A percentile compares a stretch with the other conserved stretches of the same genome.
These are phyloP conservation scores for Coremacera marginata DNA, from an alignment of 2,888 invertebrate genomes.

Conservation along the genomic window DNA sequence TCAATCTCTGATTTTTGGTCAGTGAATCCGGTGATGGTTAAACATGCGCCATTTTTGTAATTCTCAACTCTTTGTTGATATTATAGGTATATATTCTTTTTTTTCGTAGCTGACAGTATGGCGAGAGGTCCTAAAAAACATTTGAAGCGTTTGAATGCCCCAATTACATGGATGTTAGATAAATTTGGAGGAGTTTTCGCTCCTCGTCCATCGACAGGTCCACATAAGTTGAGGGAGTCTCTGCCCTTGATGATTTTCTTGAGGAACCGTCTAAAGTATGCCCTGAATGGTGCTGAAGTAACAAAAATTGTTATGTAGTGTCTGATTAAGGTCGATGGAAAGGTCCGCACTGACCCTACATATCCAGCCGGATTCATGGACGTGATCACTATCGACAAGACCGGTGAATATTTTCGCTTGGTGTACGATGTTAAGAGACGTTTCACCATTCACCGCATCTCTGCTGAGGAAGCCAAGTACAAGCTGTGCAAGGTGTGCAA, in stretches of 20 bases:
- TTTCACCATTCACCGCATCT: conserved; percentile 97
- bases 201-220: conserved; percentile 96
- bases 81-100: too few relatives aligned
- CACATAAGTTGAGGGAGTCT: conserved; percentile 97
- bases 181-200: conserved; percentile 98
- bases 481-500: conserved; percentile 96
- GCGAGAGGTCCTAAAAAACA: conserved; percentile 99
- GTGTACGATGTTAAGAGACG: conserved; percentile 99
- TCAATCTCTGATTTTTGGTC: too few relatives aligned
- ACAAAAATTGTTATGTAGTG: conserved; percentile 99
- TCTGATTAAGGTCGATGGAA: conserved; percentile 97
- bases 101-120: conserved; percentile 69
- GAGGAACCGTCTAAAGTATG: conserved; percentile 97
- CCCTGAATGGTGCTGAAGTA: conserved; percentile 95
- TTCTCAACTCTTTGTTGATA: too few relatives aligned
- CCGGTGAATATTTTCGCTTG: conserved; percentile 96
- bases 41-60: too few relatives aligned
- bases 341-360: conserved; percentile 96
- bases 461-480: conserved; percentile 98
- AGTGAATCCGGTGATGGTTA: too few relatives aligned
- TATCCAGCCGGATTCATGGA: conserved; percentile 99
- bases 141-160: conserved; percentile 98
- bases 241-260: conserved; percentile 96
- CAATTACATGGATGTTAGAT: conserved; percentile 99
- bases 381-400: conserved; percentile 98